These are phyloP conservation scores for Proterorhinus semilunaris DNA, from an alignment of 2,113 vertebrate genomes.

Conservation along the genomic window DNA sequence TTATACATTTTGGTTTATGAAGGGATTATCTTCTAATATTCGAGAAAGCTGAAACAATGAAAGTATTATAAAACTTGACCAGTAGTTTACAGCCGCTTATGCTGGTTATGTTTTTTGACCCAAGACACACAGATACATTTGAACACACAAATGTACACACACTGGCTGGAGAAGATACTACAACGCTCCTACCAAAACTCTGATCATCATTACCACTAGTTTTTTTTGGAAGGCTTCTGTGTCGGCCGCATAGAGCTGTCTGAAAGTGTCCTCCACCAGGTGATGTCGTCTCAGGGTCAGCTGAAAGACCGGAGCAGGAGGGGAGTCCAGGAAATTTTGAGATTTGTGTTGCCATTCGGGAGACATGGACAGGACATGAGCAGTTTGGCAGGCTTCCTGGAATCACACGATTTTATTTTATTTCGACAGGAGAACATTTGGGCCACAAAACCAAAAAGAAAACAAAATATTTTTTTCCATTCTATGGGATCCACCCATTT, in stretches of 20 bases:
- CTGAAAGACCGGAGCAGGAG: constrained; percentile 34
- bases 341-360: fast-evolving
- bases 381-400: background rate
- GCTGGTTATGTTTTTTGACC: background rate
- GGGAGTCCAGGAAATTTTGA: fast-evolving
- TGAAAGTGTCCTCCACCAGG: constrained; percentile 68
- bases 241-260: constrained; percentile 60
- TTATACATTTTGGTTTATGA: no score
- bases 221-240: constrained; percentile 44
- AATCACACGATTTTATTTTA: background rate
- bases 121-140: background rate
- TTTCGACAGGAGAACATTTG: no score
- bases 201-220: constrained; percentile 51
- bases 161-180: background rate
- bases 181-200: background rate
- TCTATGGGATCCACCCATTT: no score
- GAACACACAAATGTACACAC: background rate
- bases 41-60: no score
- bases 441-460: no score
- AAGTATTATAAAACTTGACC: no score
- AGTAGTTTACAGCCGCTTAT: no score
- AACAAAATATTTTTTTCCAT: no score
- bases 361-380: fast-evolving
- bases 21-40: no score
- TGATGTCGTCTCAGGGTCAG: constrained; percentile 60